These are phyloP conservation scores for Cataglyphis livida DNA, from an alignment of 2,888 invertebrate species.

Conservation along the genomic window DNA sequence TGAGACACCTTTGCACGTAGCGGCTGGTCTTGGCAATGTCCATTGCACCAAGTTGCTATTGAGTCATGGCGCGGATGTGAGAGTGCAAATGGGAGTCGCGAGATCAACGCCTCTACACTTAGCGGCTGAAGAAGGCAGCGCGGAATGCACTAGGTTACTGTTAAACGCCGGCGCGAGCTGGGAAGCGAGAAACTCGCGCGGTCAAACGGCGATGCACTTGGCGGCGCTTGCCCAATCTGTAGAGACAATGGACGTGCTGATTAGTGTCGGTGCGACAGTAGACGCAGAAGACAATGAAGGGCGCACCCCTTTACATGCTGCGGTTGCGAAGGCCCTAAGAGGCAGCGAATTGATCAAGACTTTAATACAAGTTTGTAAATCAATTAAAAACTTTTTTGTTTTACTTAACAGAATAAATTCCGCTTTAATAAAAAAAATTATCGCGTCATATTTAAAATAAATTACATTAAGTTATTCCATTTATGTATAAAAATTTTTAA, in stretches of 20 bases:
- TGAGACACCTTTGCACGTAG: conserved; percentile 94
- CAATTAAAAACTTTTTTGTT: neutral
- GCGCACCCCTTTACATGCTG: conserved; percentile 92
- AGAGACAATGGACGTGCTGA: conserved; percentile 91
- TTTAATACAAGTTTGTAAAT: conserved; percentile 78
- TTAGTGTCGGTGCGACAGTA: conserved; percentile 89
- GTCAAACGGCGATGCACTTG: conserved; percentile 94
- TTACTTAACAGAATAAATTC: neutral
- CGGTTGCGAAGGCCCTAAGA: conserved; percentile 90
- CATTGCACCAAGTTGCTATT: conserved; percentile 91
- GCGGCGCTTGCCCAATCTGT: conserved; percentile 93
- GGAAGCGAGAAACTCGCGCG: conserved; percentile 91
- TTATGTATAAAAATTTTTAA: neutral
- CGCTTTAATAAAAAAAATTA: neutral
- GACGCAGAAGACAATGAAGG: conserved; percentile 91
- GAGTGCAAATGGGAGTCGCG: conserved; percentile 90
- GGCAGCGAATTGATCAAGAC: conserved; percentile 80
- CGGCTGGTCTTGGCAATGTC: conserved; percentile 91
- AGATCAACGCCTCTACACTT: conserved; percentile 94
- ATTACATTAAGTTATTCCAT: neutral
- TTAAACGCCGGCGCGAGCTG: conserved; percentile 92
- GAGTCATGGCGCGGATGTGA: conserved; percentile 92
- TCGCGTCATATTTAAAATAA: neutral
- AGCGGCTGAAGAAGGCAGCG: conserved; percentile 95
- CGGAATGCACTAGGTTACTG: conserved; percentile 91